These are phyloP conservation scores for Drosophila meridiana DNA, from an alignment of 2,888 invertebrate genomes.

Conservation along the genomic window DNA sequence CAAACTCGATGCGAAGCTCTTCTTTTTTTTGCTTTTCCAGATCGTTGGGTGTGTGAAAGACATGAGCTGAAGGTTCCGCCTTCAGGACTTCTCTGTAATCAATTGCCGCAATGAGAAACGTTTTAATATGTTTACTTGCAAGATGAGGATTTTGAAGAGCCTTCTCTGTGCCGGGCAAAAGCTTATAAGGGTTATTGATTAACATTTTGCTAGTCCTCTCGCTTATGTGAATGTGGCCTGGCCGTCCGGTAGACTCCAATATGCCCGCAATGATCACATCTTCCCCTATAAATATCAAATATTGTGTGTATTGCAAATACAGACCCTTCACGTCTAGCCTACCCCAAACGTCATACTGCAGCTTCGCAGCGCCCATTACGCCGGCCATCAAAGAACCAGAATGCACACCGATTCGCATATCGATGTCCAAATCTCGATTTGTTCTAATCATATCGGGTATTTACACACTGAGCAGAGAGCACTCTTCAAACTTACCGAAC, in stretches of 20 bases:
- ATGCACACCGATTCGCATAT: constrained; percentile 98
- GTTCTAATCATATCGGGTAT: constrained; percentile 80
- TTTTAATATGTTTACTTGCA: constrained; percentile 89
- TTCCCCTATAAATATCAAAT: constrained; percentile 80
- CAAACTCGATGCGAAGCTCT: constrained; percentile 91
- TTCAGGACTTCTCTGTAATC: not conserved
- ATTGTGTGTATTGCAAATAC: not conserved
- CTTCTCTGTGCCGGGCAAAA: constrained; percentile 86
- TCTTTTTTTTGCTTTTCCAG: constrained; percentile 83
- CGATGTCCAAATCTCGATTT: constrained; percentile 92
- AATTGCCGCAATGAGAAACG: constrained; percentile 89
- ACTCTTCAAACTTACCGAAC: constrained; percentile 84
- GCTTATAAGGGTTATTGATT: constrained; percentile 87
- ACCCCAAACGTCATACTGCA: constrained; percentile 98
- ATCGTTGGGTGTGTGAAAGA: not conserved
- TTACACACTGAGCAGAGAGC: not conserved
- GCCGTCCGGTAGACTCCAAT: constrained; percentile 95
- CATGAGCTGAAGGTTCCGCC: not conserved
- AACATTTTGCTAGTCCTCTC: constrained; percentile 90
- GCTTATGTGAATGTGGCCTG: constrained; percentile 96
- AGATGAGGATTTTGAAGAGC: constrained; percentile 88
- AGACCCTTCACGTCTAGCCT: constrained; percentile 82
- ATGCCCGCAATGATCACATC: constrained; percentile 97
- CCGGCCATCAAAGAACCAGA: constrained; percentile 96
- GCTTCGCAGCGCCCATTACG: constrained; percentile 95